Evolutionary conservation across 1,140 invertebrate genomes (phyloP).

Genomic region (Drosophila ananassae): DNA sequence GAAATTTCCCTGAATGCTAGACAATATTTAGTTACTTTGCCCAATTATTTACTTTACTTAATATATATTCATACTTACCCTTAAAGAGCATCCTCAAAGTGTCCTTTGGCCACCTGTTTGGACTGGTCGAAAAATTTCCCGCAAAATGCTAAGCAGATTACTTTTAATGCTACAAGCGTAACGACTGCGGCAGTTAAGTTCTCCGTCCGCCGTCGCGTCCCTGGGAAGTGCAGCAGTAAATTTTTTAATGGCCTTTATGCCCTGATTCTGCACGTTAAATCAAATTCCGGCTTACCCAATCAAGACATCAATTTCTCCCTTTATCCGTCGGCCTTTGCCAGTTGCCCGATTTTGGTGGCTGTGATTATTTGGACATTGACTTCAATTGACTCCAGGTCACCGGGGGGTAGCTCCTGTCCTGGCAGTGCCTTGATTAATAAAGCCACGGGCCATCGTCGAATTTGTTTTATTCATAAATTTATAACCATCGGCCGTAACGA

Average conservation of each 20-base stretch:
- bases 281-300: constrained; percentile 68
- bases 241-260: constrained; percentile 39
- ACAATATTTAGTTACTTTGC: neutral
- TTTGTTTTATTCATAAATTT: constrained; percentile 80
- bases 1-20: no score
- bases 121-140: constrained; percentile 61
- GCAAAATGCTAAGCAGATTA: constrained; percentile 72
- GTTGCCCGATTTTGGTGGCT: constrained; percentile 4
- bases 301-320: constrained; percentile 35
- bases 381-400: constrained; percentile 62
- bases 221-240: constrained; percentile 48
- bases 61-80: no score
- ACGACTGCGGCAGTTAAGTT: constrained; percentile 77
- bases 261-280: constrained; percentile 56
- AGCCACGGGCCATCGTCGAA: constrained; percentile 47
- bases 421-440: constrained; percentile 68
- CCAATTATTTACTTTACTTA: neutral
- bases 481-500: constrained; percentile 72
- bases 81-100: constrained; percentile 1
- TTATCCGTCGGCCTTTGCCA: neutral
- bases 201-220: constrained; percentile 41
- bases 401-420: constrained; percentile 8
- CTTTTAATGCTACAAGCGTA: constrained; percentile 60
- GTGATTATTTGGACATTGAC: constrained; percentile 65
- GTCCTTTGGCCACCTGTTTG: constrained; percentile 55